Conservation (phyloP, 2,113 vertebrate species). For the Thymallus thymallus region DNA sequence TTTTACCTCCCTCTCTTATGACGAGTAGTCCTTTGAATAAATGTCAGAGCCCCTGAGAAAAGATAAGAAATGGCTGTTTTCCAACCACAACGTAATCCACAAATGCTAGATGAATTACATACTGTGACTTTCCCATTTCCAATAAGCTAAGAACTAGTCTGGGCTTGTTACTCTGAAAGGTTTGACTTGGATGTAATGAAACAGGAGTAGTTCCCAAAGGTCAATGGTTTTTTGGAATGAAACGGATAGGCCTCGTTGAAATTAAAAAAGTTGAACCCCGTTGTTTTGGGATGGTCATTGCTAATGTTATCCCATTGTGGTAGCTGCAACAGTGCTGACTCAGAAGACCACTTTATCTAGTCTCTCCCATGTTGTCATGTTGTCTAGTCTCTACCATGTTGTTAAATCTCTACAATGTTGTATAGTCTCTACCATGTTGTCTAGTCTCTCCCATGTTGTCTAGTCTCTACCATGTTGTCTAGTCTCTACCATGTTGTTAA, state of each 20-base stretch:
- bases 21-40: constrained; percentile 24
- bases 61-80: constrained; percentile 23
- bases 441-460: too few relatives aligned
- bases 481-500: too few relatives aligned
- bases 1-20: constrained; percentile 10
- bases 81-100: constrained; percentile 19
- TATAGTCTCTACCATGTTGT: too few relatives aligned
- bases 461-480: too few relatives aligned
- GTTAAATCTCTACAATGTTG: too few relatives aligned
- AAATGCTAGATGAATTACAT: constrained; percentile 18
- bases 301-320: too few relatives aligned
- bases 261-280: too few relatives aligned
- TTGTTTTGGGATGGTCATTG: too few relatives aligned
- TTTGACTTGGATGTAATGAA: background rate
- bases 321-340: background rate
- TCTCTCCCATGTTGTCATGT: too few relatives aligned
- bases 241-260: background rate
- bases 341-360: background rate
- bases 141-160: constrained; percentile 13
- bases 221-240: background rate
- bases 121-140: background rate
- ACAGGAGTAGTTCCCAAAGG: background rate
- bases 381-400: too few relatives aligned
- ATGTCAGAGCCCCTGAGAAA: constrained; percentile 8
- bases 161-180: constrained; percentile 14